Base-by-base conservation (phyloP, 1,140 invertebrate genomes). In the Drosophila kikkawai region DNA sequence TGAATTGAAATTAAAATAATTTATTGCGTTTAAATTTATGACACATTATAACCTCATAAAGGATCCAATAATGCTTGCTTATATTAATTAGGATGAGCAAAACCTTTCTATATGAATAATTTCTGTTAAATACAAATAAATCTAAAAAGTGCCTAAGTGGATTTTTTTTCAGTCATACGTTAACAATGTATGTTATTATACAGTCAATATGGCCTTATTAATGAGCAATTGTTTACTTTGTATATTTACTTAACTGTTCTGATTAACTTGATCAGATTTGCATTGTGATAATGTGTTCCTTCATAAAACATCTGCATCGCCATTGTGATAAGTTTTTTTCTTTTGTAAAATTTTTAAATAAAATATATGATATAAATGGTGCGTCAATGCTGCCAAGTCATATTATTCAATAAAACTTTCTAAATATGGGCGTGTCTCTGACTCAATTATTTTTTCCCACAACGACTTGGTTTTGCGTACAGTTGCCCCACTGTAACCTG, bases 401-500 rank as follows among this genome's bases (percentile, higher is more conserved):
- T 7, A 48, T 48, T 8, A 15, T 3, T n/a, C 9, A 32, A 8
- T 11, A 5, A 15, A 55, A 7, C 11, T 4, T 4, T 22, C 0
- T 3, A 22, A 22, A 55, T 39, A 55, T 22, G 34, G 17, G 19
- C 4, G 13, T 53, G 50, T 19, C 4, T 22, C 7, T 1, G 3
- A 37, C 17, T 37, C 17, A 19, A 11, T 22, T 37, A 32, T 5
- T 26, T 17, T 22, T 17, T 37, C 19, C 22, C 17, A 1, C 1
- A 3, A 15, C 7, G 1, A 22, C 7, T 41, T 19, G 7, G 8
- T 36, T 32, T 4, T 2, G 37, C 5, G 0, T 11, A 3, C 3
- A 12, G 15, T 56, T 37, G 53, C 39, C 34, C 75, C 75, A 79
- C 76, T 79, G 76, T 73, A 60, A 58, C 65, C 55, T 70, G 66